A percentile compares a stretch with the other conserved stretches of the same genome.
phyloP scores from a whole-genome alignment of 2,113 vertebrate genomes.

The Perognathus longimembris region DNA sequence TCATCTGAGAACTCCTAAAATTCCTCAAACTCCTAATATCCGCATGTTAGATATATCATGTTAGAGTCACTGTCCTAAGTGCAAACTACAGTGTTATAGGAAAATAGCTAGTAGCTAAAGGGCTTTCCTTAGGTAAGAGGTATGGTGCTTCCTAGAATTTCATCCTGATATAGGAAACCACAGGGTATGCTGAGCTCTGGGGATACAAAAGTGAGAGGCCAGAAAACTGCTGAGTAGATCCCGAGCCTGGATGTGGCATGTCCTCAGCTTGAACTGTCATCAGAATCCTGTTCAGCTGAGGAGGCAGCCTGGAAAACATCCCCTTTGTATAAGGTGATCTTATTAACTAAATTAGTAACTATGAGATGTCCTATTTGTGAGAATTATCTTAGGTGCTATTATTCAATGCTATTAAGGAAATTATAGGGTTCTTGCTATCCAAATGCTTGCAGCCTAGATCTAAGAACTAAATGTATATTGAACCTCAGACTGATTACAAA shows the following conservation, averaged over 20 bases:
- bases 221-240: not conserved
- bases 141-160: not conserved
- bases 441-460: not conserved
- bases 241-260: not conserved
- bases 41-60: not conserved
- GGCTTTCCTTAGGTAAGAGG: not conserved
- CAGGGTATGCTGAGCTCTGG: not conserved
- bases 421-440: not conserved
- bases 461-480: slow-evolving; percentile 25
- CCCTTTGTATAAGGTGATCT: not conserved
- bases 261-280: not conserved
- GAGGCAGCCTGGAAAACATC: not conserved
- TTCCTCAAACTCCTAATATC: not conserved
- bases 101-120: not conserved
- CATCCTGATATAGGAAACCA: slow-evolving; percentile 6
- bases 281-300: slow-evolving; percentile 18
- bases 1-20: slow-evolving; percentile 40
- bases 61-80: slow-evolving; percentile 16
- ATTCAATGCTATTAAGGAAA: slow-evolving; percentile 13
- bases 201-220: not conserved
- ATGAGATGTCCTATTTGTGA: not conserved
- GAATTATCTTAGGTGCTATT: not conserved
- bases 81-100: not conserved
- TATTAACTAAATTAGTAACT: not conserved
- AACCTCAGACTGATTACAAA: slow-evolving; percentile 41